Percentiles rank a stretch among this genome's conserved stretches.
Conservation (phyloP, 2,113 vertebrate genomes). For the Centropristis striata region DNA sequence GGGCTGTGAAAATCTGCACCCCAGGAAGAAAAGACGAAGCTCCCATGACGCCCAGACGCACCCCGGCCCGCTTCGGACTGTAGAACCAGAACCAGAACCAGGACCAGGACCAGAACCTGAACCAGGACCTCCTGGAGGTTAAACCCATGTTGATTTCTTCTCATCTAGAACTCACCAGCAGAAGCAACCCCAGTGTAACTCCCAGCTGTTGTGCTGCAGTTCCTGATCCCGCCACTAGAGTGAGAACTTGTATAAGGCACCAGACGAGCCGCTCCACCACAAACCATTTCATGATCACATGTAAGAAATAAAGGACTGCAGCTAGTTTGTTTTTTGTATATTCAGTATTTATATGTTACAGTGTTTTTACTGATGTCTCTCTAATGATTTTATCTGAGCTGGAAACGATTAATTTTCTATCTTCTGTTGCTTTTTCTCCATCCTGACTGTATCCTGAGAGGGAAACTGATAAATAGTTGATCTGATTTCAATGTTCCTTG, state of each 20-base stretch:
- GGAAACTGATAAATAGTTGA: slow-evolving; percentile 25
- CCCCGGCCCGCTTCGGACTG: slow-evolving; percentile 94
- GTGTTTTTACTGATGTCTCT: slow-evolving; percentile 44
- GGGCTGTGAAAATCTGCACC: slow-evolving; percentile 94
- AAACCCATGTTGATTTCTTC: background rate
- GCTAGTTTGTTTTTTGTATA: slow-evolving; percentile 33
- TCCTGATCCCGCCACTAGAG: slow-evolving; percentile 81
- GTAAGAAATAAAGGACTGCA: slow-evolving; percentile 36
- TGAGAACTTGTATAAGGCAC: slow-evolving; percentile 87
- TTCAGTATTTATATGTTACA: slow-evolving; percentile 37
- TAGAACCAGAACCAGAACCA: too few relatives aligned
- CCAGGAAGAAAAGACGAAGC: slow-evolving; percentile 95
- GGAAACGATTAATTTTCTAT: slow-evolving; percentile 44
- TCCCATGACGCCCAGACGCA: slow-evolving; percentile 93
- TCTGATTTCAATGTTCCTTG: slow-evolving; percentile 41
- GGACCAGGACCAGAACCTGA: too few relatives aligned
- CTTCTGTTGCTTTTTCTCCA: slow-evolving; percentile 24
- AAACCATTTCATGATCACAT: slow-evolving; percentile 37
- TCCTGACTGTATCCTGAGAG: slow-evolving; percentile 15
- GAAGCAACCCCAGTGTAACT: slow-evolving; percentile 15
- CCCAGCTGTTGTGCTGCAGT: slow-evolving; percentile 71
- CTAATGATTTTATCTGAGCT: slow-evolving; percentile 41
- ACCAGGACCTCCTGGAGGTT: background rate
- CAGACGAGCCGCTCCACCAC: slow-evolving; percentile 26
- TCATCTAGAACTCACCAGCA: slow-evolving; percentile 15